Base-by-base conservation (phyloP, 2,888 invertebrate species). In the Cremastinae sp. region DNA sequence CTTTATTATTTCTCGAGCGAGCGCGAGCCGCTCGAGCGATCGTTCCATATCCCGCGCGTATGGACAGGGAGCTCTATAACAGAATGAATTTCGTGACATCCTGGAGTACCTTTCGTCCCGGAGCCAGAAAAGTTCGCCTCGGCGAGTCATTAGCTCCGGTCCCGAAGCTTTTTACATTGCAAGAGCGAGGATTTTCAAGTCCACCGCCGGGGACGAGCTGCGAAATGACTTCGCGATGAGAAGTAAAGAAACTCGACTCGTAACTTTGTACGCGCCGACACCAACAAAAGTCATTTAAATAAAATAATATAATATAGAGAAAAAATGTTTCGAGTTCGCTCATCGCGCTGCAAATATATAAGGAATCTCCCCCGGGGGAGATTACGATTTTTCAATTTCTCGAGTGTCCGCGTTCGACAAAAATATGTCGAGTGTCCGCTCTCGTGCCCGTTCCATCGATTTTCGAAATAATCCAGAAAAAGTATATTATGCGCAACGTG, bases 21-120 rank as follows among this genome's bases (percentile, higher is more conserved):
- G 28, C 51, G 38, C 38, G 10, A 43, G 53, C 16, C 28, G 18
- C 45, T 56, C 20, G 34, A 45, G 45, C 54, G 45, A 56, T 36
- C 41, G 5, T 54, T 36, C 16, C 45, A 54, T 56, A 45, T 34
- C 41, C 28, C 69, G 28, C 51, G 20, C 43, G 16, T 49, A 16
- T 62, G 47, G 47, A 70, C 10, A 20, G 10, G 12, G 38, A 65
- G 64, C 47, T 45, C 65, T n/a, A n/a, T n/a, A 12, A 45, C n/a
- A 47, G 75, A 54, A 36, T 12, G 59, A 54, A 65, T 75, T 70
- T 49, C 64, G 65, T 54, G 59, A 70, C 65, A 59, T 61, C 70
- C 65, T 47, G 28, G 65, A 75, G 65, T 65, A 70, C 51, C 59
- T 36, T 7, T 28, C 28, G 28, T 28, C 12, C 70, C 54, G 51